Evolutionary conservation across 2,888 invertebrate species (phyloP), one percentile per base, ranked within the genome.

Genomic region (Rhagium mordax): DNA sequence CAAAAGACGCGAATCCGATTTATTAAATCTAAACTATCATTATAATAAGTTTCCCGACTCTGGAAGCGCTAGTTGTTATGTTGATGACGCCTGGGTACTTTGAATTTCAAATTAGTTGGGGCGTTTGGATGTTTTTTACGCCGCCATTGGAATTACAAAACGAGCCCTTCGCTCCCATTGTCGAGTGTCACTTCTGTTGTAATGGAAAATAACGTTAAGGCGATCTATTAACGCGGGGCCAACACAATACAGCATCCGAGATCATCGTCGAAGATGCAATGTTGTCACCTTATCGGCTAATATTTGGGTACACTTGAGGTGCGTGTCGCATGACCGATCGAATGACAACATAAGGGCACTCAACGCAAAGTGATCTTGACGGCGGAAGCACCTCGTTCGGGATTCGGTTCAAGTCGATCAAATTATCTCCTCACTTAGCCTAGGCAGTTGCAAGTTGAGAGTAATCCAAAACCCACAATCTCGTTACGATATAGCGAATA

Each of bases 71-170:
- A 65, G 70, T 71, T 79, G 77, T 78, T 78, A 80, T 78, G 82
- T 77, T 76, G 81, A 81, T 81, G 81, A 81, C 78, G 82, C 79
- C 76, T 6, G 72, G 80, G 78, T 82, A 82, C 81, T 85, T 84
- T 85, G 84, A 84, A 84, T 84, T 85, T 85, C 84, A 85, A 85
- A 85, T 85, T 82, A 82, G 79, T 69, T 74, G 73, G 78, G 83
- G 82, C 76, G 72, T 78, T 53, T 65, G 60, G 71, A 66, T 77
- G 74, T 78, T 81, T 82, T 82, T 82, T 80, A 75, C 64, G 70
- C 70, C 57, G 64, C 79, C 75, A 81, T 81, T 71, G 78, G 80
- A 80, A 81, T 81, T 81, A 81, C 81, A 81, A 81, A 81, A 81
- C 79, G 78, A 72, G 73, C 77, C 72, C 73, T 79, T 71, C 67